A percentile compares a stretch with the other conserved stretches of the same genome.
Evolutionary conservation across 2,797 vertebrate genomes (phyloP).

Genomic region (Clarias laeviceps): DNA sequence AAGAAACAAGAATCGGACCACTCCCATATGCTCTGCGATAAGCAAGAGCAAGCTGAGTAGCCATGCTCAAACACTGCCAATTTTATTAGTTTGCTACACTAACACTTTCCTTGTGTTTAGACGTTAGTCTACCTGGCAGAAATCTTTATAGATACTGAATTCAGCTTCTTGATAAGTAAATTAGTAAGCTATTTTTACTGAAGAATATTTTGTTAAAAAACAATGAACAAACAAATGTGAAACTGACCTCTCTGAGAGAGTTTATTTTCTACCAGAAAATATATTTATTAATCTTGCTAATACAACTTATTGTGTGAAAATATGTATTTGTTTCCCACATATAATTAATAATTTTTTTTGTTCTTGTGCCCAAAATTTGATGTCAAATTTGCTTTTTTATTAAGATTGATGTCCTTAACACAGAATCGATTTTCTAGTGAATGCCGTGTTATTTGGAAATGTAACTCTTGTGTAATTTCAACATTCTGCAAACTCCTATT

Average conservation of each 20-base stretch:
- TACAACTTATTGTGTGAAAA: neutral
- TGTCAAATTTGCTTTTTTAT: neutral
- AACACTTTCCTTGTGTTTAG: conserved; percentile 7
- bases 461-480: neutral
- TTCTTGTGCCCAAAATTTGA: neutral
- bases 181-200: neutral
- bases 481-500: too few species aligned
- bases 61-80: conserved; percentile 30
- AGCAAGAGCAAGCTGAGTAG: conserved; percentile 33
- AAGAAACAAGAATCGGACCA: conserved; percentile 69
- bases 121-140: neutral
- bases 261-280: neutral
- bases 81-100: conserved; percentile 27
- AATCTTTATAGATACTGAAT: neutral
- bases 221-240: neutral
- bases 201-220: neutral
- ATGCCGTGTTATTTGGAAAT: neutral
- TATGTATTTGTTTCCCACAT: neutral
- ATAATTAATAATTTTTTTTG: neutral
- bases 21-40: conserved; percentile 52
- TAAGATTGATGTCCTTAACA: neutral
- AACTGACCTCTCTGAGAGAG: neutral
- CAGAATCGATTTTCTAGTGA: neutral
- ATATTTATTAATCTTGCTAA: neutral
- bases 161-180: neutral